A percentile compares a stretch with the other conserved stretches of the same genome.
Conservation (phyloP, 1,140 invertebrate genomes). For the Saxidomus purpurata region DNA sequence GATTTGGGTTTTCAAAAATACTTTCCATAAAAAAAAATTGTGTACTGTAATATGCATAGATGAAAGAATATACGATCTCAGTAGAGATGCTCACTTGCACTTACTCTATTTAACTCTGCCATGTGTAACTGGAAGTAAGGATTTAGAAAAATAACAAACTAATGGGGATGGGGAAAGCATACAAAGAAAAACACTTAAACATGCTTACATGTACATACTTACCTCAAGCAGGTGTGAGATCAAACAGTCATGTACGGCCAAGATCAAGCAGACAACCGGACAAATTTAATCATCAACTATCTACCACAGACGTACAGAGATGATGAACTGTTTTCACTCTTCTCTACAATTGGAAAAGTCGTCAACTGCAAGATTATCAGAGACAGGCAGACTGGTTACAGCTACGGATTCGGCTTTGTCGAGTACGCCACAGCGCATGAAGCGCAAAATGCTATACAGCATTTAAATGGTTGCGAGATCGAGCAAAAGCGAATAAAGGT, state of each 20-base stretch:
- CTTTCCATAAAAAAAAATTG: too few species aligned
- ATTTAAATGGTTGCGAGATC: constrained; percentile 95
- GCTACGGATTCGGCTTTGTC: constrained; percentile 98
- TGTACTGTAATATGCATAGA: too few species aligned
- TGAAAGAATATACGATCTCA: too few species aligned
- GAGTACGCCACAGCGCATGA: constrained; percentile 95
- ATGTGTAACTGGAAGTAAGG: too few species aligned
- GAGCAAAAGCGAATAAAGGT: constrained; percentile 96
- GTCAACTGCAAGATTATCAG: constrained; percentile 97
- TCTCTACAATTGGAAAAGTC: constrained; percentile 91
- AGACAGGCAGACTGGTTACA: constrained; percentile 93
- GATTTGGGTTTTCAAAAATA: too few species aligned
- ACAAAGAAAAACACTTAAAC: too few species aligned
- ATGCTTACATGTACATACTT: not conserved
- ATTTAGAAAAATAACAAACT: too few species aligned
- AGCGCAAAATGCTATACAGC: constrained; percentile 94
- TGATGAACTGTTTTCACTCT: constrained; percentile 95
- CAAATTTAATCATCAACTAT: constrained; percentile 98
- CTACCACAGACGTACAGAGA: constrained; percentile 97
- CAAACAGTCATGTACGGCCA: not conserved
- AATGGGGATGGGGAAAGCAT: too few species aligned
- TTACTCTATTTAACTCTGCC: too few species aligned
- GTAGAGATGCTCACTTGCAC: too few species aligned
- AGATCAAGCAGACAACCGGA: constrained; percentile 64
- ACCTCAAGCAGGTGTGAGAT: not conserved